phyloP scores from a whole-genome alignment of 1,140 invertebrate genomes.

The Micrasema minimum region DNA sequence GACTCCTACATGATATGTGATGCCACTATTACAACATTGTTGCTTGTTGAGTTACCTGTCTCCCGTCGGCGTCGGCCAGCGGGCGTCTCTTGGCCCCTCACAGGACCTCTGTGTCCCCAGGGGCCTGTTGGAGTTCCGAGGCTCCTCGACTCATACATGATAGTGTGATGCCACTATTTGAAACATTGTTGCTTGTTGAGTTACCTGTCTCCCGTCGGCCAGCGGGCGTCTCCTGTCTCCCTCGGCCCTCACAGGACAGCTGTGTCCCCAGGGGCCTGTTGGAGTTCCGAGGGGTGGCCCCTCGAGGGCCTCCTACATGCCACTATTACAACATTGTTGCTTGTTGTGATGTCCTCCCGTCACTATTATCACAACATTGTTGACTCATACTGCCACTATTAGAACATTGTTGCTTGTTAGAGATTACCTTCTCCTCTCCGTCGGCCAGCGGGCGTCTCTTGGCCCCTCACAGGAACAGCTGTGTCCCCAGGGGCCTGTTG shows the following conservation, averaged over 20 bases:
- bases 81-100: slow-evolving; percentile 77
- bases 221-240: slow-evolving; percentile 79
- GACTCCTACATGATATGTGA: no score
- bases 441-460: slow-evolving; percentile 83
- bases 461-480: no score
- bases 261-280: slow-evolving; percentile 82
- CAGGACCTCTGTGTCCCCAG: slow-evolving; percentile 86
- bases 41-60: no score
- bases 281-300: slow-evolving; percentile 75
- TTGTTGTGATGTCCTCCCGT: slow-evolving; percentile 72
- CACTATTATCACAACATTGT: no score
- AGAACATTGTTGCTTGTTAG: no score
- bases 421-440: slow-evolving; percentile 72
- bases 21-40: no score
- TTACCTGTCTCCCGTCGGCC: slow-evolving; percentile 80
- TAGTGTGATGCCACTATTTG: no score
- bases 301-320: no score
- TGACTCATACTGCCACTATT: no score
- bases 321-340: no score
- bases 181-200: no score
- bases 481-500: slow-evolving; percentile 81
- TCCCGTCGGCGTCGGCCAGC: slow-evolving; percentile 83
- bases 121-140: slow-evolving; percentile 73
- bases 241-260: slow-evolving; percentile 81
- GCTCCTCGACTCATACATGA: slow-evolving; percentile 81